phyloP scores from a whole-genome alignment of 2,113 vertebrate genomes.

The Pungitius pungitius region DNA sequence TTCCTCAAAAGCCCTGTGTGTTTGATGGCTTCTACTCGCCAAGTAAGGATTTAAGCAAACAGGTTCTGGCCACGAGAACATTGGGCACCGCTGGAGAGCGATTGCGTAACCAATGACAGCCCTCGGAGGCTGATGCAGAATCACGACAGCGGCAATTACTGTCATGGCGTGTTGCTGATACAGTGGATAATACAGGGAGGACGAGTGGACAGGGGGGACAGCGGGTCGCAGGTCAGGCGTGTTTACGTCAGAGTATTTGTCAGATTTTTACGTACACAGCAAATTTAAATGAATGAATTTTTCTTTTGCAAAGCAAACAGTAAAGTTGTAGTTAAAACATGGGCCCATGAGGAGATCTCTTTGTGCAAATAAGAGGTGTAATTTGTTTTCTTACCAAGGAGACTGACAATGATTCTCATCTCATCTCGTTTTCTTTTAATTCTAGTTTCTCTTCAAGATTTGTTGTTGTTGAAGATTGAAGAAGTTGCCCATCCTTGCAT shows the following conservation, averaged over 20 bases:
- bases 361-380: background rate
- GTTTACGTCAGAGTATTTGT: constrained; percentile 7
- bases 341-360: background rate
- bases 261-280: constrained; percentile 14
- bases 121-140: constrained; percentile 52
- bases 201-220: constrained; percentile 32
- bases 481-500: background rate
- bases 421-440: background rate
- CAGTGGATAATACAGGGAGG: constrained; percentile 47
- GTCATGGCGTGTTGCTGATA: constrained; percentile 60
- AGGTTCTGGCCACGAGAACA: constrained; percentile 14
- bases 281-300: background rate
- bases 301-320: constrained; percentile 19
- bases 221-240: constrained; percentile 42
- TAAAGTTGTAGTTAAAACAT: constrained; percentile 2
- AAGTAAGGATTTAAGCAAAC: constrained; percentile 1
- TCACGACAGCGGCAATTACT: constrained; percentile 41
- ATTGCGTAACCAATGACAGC: constrained; percentile 58
- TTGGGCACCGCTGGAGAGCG: constrained; percentile 42
- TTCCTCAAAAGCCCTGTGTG: constrained; percentile 13
- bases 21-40: constrained; percentile 38
- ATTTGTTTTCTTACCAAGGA: background rate
- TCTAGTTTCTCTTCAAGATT: background rate
- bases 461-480: background rate
- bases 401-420: background rate